Evolutionary conservation across 2,888 invertebrate genomes (phyloP), one percentile per base, ranked within the genome.

Genomic region (Ariolimax columbianus): DNA sequence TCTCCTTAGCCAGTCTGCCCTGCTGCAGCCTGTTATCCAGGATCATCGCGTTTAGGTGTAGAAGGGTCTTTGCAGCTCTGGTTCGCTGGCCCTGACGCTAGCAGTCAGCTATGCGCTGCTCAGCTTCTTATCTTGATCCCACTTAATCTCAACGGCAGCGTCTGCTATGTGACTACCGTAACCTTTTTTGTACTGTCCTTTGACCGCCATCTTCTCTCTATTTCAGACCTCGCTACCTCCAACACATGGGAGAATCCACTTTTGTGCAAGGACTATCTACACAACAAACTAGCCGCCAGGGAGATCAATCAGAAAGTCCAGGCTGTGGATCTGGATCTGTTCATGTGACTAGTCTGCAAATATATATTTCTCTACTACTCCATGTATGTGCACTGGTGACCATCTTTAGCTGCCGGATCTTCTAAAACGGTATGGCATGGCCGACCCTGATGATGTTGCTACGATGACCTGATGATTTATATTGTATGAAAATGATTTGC

Each of bases 191-290:
- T n/a, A n/a, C n/a, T n/a, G n/a, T n/a, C n/a, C n/a, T n/a, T n/a
- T n/a, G n/a, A n/a, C n/a, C n/a, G n/a, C n/a, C n/a, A n/a, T n/a
- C n/a, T n/a, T 40, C 26, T 63, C 40, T 55, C 26, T 23, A 7
- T 33, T 30, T 6, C 70, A 80, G 80, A 26, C 80, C 80, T 68
- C 68, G 70, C 26, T 80, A 70, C 70, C 70, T 80, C 43, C 68
- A 80, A 47, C 80, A 80, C 17, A 80, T 80, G 80, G 80, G 80
- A 70, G 80, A 80, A 40, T 68, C 80, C 33, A 70, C 47, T 43
- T 80, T 80, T 43, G 70, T 80, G 33, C 68, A 80, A 47, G 80
- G 80, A 26, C 0, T 70, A 47, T 80, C 80, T 30, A 80, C 80
- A 43, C 47, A 80, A 66, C 66, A 79, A 40, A 47, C 80, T 19